Base-by-base conservation (phyloP, 2,888 invertebrate species). In the Acanthacorydalis orientalis region DNA sequence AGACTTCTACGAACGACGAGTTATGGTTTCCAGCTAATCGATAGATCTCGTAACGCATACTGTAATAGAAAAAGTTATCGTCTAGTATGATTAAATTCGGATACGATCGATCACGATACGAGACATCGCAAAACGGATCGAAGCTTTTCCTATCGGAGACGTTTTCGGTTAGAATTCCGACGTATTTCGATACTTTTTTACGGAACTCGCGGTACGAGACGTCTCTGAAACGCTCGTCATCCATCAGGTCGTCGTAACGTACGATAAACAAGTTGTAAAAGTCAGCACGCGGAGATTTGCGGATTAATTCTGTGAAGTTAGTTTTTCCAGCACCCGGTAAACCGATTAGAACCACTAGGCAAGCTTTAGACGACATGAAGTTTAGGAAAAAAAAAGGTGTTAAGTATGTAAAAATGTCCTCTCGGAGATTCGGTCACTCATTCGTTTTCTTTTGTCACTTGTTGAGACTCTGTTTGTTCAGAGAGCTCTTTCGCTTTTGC, bases 1-100 rank as follows among this genome's bases (percentile, higher is more conserved):
- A 42, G 10, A 42, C 16, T n/a, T 42, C 16, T 12, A 10, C 14
- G 16, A 42, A 42, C 1, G 23, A 16, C 4, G 31, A 31, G 10
- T 42, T 31, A 12, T 23, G 16, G 4, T 34, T 14, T 23, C 16
- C 32, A 11, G 23, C 23, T 12, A 47, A 35, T 43, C 42, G 32
- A 23, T 43, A 42, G 31, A 23, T 42, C 10, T 35, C 31, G 12
- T 47, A 47, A n/a, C 47, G 47, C 47, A 47, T 47, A 35, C 47
- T 47, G 14, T 37, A 33, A 43, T 47, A 47, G 31, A 42, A 43
- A 37, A 43, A 39, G 34, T 47, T 47, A 23, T 47, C 47, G 35
- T 47, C 47, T 23, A 47, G 14, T 16, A 47, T 43, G 12, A 42
- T 11, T 43, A 43, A 12, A 43, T 42, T 15, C 23, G 43, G 47